These are phyloP conservation scores for Acanthaster planci DNA, from an alignment of 35 echinoderm and acorn worm genomes.

Conservation along the genomic window DNA sequence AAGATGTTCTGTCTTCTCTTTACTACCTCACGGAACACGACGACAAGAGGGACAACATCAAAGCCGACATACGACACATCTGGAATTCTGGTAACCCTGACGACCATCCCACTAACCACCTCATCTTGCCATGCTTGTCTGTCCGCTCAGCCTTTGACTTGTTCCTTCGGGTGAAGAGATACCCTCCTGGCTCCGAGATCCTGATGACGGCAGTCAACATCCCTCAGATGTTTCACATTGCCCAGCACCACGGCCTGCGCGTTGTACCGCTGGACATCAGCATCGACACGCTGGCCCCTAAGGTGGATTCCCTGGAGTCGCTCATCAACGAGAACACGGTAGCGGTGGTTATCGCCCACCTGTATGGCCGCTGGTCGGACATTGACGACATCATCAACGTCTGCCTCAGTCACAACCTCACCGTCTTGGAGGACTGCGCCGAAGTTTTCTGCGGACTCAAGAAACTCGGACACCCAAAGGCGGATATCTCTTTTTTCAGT, in stretches of 20 bases:
- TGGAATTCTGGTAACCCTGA: slow-evolving; percentile 42
- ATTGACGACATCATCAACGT: slow-evolving; percentile 71
- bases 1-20: slow-evolving; percentile 26
- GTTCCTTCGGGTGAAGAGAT: slow-evolving; percentile 72
- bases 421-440: slow-evolving; percentile 84
- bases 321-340: slow-evolving; percentile 80
- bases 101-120: slow-evolving; percentile 21
- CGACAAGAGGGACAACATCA: background rate
- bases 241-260: slow-evolving; percentile 74
- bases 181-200: slow-evolving; percentile 80
- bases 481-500: slow-evolving; percentile 85
- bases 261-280: slow-evolving; percentile 73
- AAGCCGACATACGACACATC: slow-evolving; percentile 5
- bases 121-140: slow-evolving; percentile 66
- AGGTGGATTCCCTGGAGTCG: slow-evolving; percentile 52
- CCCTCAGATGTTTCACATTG: slow-evolving; percentile 74
- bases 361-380: slow-evolving; percentile 73
- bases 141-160: slow-evolving; percentile 83
- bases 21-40: slow-evolving; percentile 3
- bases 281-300: slow-evolving; percentile 59
- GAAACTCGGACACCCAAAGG: slow-evolving; percentile 65
- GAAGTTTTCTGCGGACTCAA: slow-evolving; percentile 67
- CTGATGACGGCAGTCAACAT: slow-evolving; percentile 89
- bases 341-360: slow-evolving; percentile 83
- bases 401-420: slow-evolving; percentile 55